These are phyloP conservation scores for Brevimyrus niger DNA, from an alignment of 2,113 vertebrate species.

Conservation along the genomic window DNA sequence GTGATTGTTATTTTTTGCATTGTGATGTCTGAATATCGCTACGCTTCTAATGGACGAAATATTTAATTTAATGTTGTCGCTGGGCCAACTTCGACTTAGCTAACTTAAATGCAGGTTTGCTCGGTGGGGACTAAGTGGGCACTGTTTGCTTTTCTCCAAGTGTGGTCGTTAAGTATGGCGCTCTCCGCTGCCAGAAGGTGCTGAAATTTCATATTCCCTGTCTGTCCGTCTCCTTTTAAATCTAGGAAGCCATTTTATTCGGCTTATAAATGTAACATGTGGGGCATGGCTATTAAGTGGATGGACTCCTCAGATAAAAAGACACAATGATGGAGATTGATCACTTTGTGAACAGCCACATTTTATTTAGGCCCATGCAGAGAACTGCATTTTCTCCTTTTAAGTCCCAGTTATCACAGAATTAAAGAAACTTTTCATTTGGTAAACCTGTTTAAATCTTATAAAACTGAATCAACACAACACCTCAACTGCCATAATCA, in stretches of 20 bases:
- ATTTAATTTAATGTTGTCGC: not conserved
- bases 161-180: conserved; percentile 33
- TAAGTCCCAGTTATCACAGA: not conserved
- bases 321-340: not conserved
- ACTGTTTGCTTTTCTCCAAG: not conserved
- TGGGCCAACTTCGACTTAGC: not conserved
- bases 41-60: not conserved
- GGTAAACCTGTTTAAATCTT: not conserved
- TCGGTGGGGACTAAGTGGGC: not conserved
- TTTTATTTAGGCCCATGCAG: not conserved
- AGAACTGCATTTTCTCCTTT: not conserved
- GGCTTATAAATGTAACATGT: not conserved
- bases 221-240: not conserved
- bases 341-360: not conserved
- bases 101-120: not conserved
- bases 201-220: conserved; percentile 45
- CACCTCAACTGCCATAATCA: not conserved
- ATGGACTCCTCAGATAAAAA: not conserved
- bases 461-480: not conserved
- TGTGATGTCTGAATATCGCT: not conserved
- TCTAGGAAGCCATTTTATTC: not conserved
- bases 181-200: conserved; percentile 59
- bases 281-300: not conserved
- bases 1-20: not conserved
- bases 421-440: not conserved